These are phyloP conservation scores for Tursiops truncatus DNA, from an alignment of 2,113 vertebrate genomes.

Conservation along the genomic window DNA sequence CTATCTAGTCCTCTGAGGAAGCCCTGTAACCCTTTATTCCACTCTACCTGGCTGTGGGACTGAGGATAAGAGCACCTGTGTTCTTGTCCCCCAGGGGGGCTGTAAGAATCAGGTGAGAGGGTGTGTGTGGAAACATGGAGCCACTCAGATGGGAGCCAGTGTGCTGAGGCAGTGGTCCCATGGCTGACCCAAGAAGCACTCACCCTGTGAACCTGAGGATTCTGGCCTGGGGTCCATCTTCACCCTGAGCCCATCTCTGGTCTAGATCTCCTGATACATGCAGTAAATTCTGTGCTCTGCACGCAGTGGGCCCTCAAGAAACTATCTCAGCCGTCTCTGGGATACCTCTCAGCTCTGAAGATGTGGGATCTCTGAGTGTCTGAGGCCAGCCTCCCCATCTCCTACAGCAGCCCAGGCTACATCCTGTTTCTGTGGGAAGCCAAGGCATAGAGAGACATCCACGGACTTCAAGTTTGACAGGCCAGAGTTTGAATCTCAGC, in stretches of 20 bases:
- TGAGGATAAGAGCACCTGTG: neutral
- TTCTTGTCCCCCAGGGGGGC: neutral
- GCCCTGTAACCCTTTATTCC: neutral
- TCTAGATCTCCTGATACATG: neutral
- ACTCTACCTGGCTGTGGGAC: neutral
- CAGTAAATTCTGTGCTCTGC: neutral
- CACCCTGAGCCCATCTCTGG: neutral
- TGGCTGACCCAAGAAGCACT: neutral
- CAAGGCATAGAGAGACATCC: neutral
- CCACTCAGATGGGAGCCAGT: neutral
- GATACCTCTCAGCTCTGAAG: neutral
- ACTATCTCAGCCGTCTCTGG: neutral
- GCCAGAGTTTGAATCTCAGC: constrained; percentile 21
- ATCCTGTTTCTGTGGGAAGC: neutral
- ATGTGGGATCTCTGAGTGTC: neutral
- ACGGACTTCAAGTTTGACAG: neutral
- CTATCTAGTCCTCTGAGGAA: neutral
- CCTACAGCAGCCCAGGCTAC: neutral
- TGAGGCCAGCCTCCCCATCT: neutral
- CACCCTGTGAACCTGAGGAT: neutral
- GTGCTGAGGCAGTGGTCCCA: neutral
- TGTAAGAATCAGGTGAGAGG: neutral
- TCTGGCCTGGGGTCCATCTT: neutral
- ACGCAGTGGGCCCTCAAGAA: neutral
- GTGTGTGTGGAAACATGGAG: fast-evolving